Evolutionary conservation across 2,113 vertebrate species (phyloP), one percentile per base, ranked within the genome.

Genomic region (Channa argus): DNA sequence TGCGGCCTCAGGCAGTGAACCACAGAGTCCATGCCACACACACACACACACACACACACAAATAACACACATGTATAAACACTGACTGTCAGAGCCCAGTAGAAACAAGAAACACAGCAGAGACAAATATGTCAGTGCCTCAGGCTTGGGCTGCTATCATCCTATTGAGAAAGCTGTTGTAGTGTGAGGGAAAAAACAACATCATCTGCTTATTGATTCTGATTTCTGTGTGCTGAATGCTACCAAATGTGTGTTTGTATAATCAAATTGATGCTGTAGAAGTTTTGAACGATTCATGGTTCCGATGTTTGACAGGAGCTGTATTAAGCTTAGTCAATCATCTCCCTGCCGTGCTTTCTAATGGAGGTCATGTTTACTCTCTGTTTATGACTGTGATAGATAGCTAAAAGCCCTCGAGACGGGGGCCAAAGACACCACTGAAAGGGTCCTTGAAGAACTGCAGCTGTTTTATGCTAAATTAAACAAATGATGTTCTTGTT

Each of bases 91-190:
- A 83, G 46, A 81, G 62, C 84, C 78, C 76, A 53, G 71, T 52
- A 80, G 65, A 77, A 82, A 75, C 3, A 13, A 59, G 63, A 81
- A 65, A 74, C 74, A 74, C 75, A 80, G 74, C 79, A 83, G 68
- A 92, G 82, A 86, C 39, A 68, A 74, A 91, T 82, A 64, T 89
- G 86, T 88, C 86, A 86, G 51, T 5, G 89, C 86, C 86, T 84
- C 53, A 14, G 89, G 89, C 84, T 61, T 3, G 63, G 73, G 82
- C 80, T 79, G 67, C 88, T 51, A 80, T 87, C 81, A 82, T 76
- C 65, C 46, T 39, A 83, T 84, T 39, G 37, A 82, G 83, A 79
- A 80, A 77, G 82, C 67, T 82, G 79, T 76, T 81, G 74, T 80
- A 74, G 74, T 79, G 71, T 69, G 70, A 70, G 77, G 43, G 5